Evolutionary conservation across 2,888 invertebrate species (phyloP).

Genomic region (Cerastis rubricosa): DNA sequence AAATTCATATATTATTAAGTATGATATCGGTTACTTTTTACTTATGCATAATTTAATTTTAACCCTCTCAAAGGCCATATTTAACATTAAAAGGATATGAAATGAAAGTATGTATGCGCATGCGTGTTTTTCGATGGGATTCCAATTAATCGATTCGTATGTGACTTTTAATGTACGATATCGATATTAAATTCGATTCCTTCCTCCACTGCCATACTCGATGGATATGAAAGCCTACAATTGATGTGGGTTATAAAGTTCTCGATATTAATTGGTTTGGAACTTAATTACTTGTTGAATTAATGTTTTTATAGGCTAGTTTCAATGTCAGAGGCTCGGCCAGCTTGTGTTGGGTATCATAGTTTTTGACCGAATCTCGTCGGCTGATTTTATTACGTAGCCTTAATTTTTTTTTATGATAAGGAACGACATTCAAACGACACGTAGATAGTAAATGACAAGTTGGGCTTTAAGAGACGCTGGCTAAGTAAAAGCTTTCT

Average conservation of each 20-base stretch:
- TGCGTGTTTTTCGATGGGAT: constrained; percentile 51
- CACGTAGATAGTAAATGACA: constrained; percentile 37
- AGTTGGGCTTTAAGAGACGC: constrained; percentile 15
- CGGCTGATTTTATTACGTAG: constrained; percentile 47
- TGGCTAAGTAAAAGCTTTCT: constrained; percentile 27
- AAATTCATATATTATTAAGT: constrained; percentile 1
- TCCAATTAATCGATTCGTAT: constrained; percentile 62
- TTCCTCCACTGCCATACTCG: constrained; percentile 40
- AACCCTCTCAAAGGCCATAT: constrained; percentile 7
- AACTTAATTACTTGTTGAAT: constrained; percentile 69
- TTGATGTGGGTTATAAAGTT: constrained; percentile 67
- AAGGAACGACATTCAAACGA: constrained; percentile 36
- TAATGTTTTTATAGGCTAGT: constrained; percentile 58
- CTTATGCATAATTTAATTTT: constrained; percentile 6
- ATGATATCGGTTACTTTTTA: not conserved
- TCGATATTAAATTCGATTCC: constrained; percentile 63
- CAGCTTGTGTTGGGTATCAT: constrained; percentile 17
- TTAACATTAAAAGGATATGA: constrained; percentile 49
- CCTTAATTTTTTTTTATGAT: constrained; percentile 43
- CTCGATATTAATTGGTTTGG: constrained; percentile 69
- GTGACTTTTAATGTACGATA: constrained; percentile 63
- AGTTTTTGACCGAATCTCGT: not conserved
- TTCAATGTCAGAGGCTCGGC: constrained; percentile 43
- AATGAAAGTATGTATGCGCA: constrained; percentile 52
- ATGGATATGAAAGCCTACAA: constrained; percentile 60